Evolutionary conservation across 92 coral and sea anemone genomes (phyloP).

Genomic region (Meandrina meandrites): DNA sequence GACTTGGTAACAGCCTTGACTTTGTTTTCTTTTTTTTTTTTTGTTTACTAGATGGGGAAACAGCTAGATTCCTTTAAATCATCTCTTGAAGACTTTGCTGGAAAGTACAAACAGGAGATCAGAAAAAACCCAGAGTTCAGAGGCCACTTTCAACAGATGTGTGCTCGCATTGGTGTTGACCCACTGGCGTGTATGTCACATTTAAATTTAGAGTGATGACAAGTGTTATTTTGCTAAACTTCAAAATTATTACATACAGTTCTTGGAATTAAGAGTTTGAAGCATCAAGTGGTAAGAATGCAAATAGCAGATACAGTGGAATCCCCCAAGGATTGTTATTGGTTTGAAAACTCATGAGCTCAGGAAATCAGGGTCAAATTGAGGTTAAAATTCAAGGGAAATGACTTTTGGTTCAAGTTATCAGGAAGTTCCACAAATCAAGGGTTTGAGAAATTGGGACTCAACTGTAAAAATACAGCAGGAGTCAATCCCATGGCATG

Average conservation of each 20-base stretch:
- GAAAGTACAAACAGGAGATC: constrained; percentile 92
- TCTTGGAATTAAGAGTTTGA: neutral
- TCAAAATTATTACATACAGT: no score
- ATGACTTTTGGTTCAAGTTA: no score
- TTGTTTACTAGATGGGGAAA: constrained; percentile 98
- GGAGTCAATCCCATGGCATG: no score
- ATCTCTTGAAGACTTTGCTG: constrained; percentile 96
- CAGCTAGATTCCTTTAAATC: constrained; percentile 94
- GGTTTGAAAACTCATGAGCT: no score
- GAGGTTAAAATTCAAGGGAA: no score
- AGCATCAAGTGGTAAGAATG: neutral
- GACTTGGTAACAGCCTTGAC: no score
- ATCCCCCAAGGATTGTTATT: no score
- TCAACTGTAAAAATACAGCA: no score
- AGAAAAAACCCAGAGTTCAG: constrained; percentile 97
- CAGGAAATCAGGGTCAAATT: no score
- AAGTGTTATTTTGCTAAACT: neutral
- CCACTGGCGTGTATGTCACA: constrained; percentile 92
- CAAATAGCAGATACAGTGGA: no score
- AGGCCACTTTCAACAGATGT: constrained; percentile 99
- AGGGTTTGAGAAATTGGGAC: no score
- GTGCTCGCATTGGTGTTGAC: constrained; percentile 99
- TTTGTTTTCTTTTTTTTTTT: neutral
- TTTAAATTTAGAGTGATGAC: neutral
- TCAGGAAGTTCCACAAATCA: no score